Evolutionary conservation across 2,797 vertebrate species (phyloP), one percentile per base, ranked within the genome.

Genomic region (Rhinophrynus dorsalis): DNA sequence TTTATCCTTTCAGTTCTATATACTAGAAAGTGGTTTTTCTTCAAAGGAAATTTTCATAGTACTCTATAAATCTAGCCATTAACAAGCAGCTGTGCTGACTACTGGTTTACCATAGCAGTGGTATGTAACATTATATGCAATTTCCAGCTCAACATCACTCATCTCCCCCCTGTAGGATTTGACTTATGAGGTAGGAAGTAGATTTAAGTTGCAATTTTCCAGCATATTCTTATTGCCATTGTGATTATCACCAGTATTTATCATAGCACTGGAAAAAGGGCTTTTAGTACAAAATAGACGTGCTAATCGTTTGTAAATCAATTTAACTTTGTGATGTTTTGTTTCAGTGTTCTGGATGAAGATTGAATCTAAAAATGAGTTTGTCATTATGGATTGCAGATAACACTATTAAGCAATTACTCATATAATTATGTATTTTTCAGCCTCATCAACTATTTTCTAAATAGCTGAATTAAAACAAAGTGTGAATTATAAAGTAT

Each of bases 161-260:
- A 72, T 65, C 40, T 20, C 20, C 23, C 26, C 47, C 33, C 33
- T 20, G n/a, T 42, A 51, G 42, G 33, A 40, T 58, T 15, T 58
- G 61, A 65, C 61, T 58, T 26, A 58, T 57, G 44, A 33, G 32
- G 32, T 65, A 58, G 42, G 61, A 65, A 72, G 35, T 15, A 33
- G 26, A 54, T 33, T 72, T 71, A 71, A 17, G 57, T 29, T 33
- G 27, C 8, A 4, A 64, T 71, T 65, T 70, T 72, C 42, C 7
- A 42, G 24, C 15, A 12, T 51, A 56, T 60, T 58, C 11, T 27
- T 40, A 32, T 71, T 63, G 30, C 60, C 11, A 10, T 13, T 6
- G 10, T 4, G 29, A 29, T 58, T 72, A 72, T 72, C 61, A 20
- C 8, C 40, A n/a, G 11, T 21, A 52, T 51, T 72, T 58, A 72